Evolutionary conservation across 2,888 invertebrate genomes (phyloP), one percentile per base, ranked within the genome.

Genomic region (Eubasilissa splendida): DNA sequence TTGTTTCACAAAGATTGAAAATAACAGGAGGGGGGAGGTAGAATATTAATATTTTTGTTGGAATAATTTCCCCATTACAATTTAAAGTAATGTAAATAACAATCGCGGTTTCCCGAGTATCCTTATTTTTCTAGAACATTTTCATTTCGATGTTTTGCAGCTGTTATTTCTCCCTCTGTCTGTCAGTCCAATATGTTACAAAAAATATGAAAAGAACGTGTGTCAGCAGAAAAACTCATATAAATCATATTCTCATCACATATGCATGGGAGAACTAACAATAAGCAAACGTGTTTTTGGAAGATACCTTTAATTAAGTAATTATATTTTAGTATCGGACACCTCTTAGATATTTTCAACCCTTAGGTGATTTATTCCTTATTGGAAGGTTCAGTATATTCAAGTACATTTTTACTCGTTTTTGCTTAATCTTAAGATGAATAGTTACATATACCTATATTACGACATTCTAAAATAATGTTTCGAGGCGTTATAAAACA

Each of bases 151-250:
- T 76, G 59, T 75, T 68, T 68, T 66, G 76, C 80, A 80, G 75
- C 80, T 80, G 80, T 76, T 80, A 66, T 76, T 75, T 42, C 75
- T 70, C 68, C 80, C 75, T 68, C 66, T 59, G 59, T 68, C 80
- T 76, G 80, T 76, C 80, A 76, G 56, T 75, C 76, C 80, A 80
- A 80, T 80, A 76, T 75, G 75, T 22, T 22, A 14, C 52, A 70
- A 65, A 80, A 80, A 80, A 80, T 80, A 80, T 80, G 80, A 80
- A 75, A 80, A 33, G 80, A 80, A 74, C 80, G 76, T 80, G 80
- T 76, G 80, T 80, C 80, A 80, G 80, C 80, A 80, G 58, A 80
- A 80, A 42, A 80, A 31, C 79, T 58, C 11, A 58, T 58, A 58
- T 58, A 58, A 75, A 78, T 78, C 78, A 78, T 78, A 54, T 74